Percentiles rank a stretch among this genome's conserved stretches.
These are phyloP conservation scores for Onychostoma macrolepis DNA, from an alignment of 2,113 vertebrate genomes.

Conservation along the genomic window DNA sequence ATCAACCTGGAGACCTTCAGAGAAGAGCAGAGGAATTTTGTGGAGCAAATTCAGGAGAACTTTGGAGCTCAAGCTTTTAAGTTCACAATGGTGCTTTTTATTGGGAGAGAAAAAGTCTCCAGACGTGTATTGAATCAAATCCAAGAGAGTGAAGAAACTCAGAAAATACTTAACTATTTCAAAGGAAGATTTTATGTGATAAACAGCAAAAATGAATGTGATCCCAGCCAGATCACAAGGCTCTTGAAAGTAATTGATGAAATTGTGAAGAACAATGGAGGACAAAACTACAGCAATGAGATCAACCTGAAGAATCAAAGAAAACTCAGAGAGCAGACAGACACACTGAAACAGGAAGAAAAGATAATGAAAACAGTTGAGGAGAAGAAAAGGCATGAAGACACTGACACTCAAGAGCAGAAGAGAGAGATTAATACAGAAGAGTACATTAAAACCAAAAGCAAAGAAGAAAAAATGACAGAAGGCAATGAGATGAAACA, in stretches of 20 bases:
- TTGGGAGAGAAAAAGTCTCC: background rate
- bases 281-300: background rate
- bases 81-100: background rate
- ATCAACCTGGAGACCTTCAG: no score
- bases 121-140: background rate
- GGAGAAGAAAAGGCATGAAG: background rate
- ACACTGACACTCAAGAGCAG: no score
- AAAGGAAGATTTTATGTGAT: background rate
- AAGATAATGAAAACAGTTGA: background rate
- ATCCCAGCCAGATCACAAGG: conserved; percentile 25
- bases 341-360: conserved; percentile 38
- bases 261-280: conserved; percentile 32
- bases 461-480: no score
- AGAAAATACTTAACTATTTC: background rate
- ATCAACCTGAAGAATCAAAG: no score
- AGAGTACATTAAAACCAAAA: no score
- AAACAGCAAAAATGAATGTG: background rate
- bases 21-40: no score
- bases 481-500: no score
- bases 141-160: background rate
- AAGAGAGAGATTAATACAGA: no score
- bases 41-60: no score
- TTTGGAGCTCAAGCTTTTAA: background rate
- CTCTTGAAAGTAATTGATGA: conserved; percentile 54
- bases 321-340: background rate